Evolutionary conservation across 2,797 vertebrate species (phyloP).

Genomic region (Champsocephalus gunnari): DNA sequence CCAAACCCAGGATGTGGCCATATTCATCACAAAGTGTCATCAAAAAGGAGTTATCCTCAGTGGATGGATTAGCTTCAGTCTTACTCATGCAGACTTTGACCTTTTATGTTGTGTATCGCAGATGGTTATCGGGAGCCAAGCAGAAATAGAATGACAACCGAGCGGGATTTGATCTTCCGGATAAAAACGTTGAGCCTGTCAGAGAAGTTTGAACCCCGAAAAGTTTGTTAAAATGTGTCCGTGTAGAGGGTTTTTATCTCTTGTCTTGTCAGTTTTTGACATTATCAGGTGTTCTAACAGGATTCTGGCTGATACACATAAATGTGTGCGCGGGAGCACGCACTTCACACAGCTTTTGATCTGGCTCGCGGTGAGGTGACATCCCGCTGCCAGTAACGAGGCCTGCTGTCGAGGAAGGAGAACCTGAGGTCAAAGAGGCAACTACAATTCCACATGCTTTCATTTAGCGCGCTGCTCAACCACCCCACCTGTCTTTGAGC

Average conservation of each 20-base stretch:
- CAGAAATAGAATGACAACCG: constrained; percentile 43
- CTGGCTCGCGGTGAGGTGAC: constrained; percentile 65
- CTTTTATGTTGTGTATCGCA: constrained; percentile 60
- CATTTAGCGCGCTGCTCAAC: constrained; percentile 70
- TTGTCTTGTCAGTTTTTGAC: constrained; percentile 66
- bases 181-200: constrained; percentile 51
- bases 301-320: constrained; percentile 51
- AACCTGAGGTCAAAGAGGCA: constrained; percentile 77
- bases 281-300: constrained; percentile 71
- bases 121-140: constrained; percentile 66
- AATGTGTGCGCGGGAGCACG: not conserved
- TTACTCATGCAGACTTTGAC: constrained; percentile 61
- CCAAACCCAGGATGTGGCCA: constrained; percentile 40
- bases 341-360: constrained; percentile 70
- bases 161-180: constrained; percentile 26
- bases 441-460: constrained; percentile 69
- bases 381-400: constrained; percentile 73
- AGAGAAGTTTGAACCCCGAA: constrained; percentile 57
- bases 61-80: constrained; percentile 62
- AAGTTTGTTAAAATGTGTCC: constrained; percentile 62
- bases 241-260: constrained; percentile 28
- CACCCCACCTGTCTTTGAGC: constrained; percentile 75
- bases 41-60: constrained; percentile 49
- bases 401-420: constrained; percentile 71
- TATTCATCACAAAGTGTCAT: constrained; percentile 57